phyloP scores from a whole-genome alignment of 1,140 invertebrate species.

The Linepithema humile region DNA sequence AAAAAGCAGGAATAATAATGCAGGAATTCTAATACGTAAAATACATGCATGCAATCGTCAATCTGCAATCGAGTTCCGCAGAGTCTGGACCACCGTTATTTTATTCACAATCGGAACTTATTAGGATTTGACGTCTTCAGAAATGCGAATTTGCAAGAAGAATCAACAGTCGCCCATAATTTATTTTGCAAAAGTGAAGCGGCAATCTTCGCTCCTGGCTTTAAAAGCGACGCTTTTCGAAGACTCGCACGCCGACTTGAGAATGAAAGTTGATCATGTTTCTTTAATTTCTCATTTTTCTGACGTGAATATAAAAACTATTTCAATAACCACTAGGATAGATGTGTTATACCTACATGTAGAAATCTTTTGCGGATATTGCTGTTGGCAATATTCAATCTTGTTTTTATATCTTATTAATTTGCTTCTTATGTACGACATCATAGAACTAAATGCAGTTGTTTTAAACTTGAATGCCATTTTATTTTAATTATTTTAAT shows the following conservation, averaged over 20 bases:
- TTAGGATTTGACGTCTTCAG: not conserved
- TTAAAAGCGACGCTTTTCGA: not conserved
- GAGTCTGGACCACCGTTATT: not conserved
- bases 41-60: not conserved
- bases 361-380: not conserved
- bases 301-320: not conserved
- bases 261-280: not conserved
- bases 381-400: not conserved
- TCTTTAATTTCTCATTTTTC: not conserved
- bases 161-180: not conserved
- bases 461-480: not conserved
- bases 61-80: not conserved
- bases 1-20: not conserved
- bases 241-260: not conserved
- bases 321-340: no score
- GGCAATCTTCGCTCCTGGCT: not conserved
- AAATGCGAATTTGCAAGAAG: not conserved
- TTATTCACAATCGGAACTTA: not conserved
- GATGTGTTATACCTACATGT: no score
- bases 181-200: not conserved
- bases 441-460: not conserved
- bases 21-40: not conserved
- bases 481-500: not conserved
- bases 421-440: not conserved
- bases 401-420: not conserved